Percentiles rank a stretch among this genome's conserved stretches.
phyloP scores from a whole-genome alignment of 1,140 invertebrate genomes.

The Andrena cerasifolii region DNA sequence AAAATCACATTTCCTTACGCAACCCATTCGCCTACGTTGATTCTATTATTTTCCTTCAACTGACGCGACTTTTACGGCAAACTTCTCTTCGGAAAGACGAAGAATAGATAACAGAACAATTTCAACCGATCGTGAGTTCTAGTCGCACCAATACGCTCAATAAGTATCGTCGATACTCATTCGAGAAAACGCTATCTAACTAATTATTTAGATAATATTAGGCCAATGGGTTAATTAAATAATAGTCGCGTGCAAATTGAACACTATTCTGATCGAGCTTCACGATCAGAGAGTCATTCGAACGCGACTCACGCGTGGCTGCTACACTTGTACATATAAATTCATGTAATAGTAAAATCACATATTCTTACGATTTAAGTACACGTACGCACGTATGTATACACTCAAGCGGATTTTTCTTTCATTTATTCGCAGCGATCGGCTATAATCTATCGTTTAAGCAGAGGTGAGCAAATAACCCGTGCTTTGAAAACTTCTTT shows the following conservation, averaged over 20 bases:
- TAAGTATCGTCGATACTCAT: slow-evolving; percentile 4
- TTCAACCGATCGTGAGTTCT: not conserved
- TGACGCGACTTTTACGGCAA: slow-evolving; percentile 2
- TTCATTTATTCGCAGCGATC: slow-evolving; percentile 26
- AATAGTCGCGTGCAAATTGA: not conserved
- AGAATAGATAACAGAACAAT: not conserved
- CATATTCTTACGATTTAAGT: slow-evolving; percentile 60
- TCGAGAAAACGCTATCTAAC: not conserved
- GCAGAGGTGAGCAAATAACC: slow-evolving; percentile 23
- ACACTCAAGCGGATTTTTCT: slow-evolving; percentile 41
- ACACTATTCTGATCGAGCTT: not conserved
- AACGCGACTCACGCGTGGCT: not conserved
- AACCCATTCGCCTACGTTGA: slow-evolving; percentile 47
- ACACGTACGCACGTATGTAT: slow-evolving; percentile 33
- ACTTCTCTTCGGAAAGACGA: not conserved
- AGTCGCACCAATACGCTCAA: not conserved
- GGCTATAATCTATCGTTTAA: slow-evolving; percentile 15
- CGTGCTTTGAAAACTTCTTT: not conserved
- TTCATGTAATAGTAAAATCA: slow-evolving; percentile 65
- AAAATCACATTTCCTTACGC: slow-evolving; percentile 60
- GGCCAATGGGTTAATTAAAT: slow-evolving; percentile 46
- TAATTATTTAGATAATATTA: slow-evolving; percentile 14
- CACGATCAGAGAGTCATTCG: not conserved
- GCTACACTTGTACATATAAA: slow-evolving; percentile 33
- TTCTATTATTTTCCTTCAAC: not conserved